Evolutionary conservation across 1,140 invertebrate species (phyloP).

Genomic region (Neodiprion fabricii): DNA sequence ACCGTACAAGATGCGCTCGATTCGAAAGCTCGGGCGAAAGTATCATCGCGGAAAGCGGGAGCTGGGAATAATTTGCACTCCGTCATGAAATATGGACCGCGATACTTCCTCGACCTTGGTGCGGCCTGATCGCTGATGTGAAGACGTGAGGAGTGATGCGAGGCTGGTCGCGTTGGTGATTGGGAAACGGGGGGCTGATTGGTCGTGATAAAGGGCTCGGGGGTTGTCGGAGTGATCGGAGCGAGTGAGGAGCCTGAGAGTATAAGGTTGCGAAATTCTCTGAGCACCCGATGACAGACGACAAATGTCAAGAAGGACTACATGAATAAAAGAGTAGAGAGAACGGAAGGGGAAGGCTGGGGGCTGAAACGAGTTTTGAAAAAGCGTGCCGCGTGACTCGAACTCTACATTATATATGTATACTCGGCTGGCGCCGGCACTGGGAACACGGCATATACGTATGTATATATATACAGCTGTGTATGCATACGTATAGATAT

Average conservation of each 20-base stretch:
- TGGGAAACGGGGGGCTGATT: background rate
- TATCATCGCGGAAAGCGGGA: background rate
- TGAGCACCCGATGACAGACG: background rate
- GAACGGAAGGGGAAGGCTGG: too few relatives aligned
- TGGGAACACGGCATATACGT: too few relatives aligned
- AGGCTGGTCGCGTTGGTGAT: background rate
- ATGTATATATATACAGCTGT: too few relatives aligned
- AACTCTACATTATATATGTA: too few relatives aligned
- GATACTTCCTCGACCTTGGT: background rate
- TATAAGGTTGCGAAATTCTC: background rate
- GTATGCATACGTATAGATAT: too few relatives aligned
- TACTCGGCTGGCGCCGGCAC: too few relatives aligned
- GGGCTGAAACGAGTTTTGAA: too few relatives aligned
- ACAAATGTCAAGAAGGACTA: background rate
- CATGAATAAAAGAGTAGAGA: background rate
- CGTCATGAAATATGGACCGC: background rate
- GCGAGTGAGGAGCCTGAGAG: background rate
- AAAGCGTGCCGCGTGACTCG: too few relatives aligned
- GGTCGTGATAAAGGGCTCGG: background rate
- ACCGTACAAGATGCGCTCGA: too few relatives aligned
- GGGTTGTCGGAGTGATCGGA: background rate
- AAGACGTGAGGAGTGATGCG: background rate
- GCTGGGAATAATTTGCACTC: background rate
- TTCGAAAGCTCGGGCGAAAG: too few relatives aligned
- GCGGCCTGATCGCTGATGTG: slow-evolving; percentile 6